Evolutionary conservation across 2,888 invertebrate species (phyloP).

Genomic region (Pherbina coryleti): DNA sequence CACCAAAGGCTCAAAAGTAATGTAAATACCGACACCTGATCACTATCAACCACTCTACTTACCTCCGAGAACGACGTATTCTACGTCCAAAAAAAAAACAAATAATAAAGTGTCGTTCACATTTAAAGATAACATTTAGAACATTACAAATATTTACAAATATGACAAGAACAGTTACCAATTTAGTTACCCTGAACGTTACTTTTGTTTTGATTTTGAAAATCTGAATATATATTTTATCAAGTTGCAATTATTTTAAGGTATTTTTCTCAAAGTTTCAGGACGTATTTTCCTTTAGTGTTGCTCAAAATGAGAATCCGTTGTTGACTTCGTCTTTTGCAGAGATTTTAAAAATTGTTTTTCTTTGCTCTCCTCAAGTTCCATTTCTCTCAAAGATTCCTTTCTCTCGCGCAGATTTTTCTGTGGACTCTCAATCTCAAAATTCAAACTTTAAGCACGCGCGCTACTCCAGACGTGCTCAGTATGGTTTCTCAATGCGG

Average conservation of each 20-base stretch:
- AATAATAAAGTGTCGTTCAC: too few species aligned
- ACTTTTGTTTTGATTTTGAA: too few species aligned
- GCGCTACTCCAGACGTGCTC: slow-evolving; percentile 1
- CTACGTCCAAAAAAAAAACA: too few species aligned
- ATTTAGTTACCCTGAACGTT: too few species aligned
- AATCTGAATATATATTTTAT: too few species aligned
- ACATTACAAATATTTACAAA: too few species aligned
- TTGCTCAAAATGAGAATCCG: not conserved
- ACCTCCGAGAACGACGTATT: too few species aligned
- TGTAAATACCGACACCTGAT: too few species aligned
- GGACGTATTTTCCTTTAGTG: not conserved
- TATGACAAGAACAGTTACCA: too few species aligned
- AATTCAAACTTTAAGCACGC: not conserved
- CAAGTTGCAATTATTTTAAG: not conserved
- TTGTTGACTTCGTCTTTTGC: not conserved
- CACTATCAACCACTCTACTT: too few species aligned
- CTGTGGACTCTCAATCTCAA: not conserved
- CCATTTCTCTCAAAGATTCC: not conserved
- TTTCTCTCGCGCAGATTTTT: not conserved
- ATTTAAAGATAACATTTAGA: too few species aligned
- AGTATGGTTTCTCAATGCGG: not conserved
- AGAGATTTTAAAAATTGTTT: not conserved
- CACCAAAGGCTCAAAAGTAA: too few species aligned
- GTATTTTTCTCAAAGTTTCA: not conserved
- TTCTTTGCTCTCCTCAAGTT: not conserved